Evolutionary conservation across 1,140 invertebrate species (phyloP).

Genomic region (Drosophila sp.): DNA sequence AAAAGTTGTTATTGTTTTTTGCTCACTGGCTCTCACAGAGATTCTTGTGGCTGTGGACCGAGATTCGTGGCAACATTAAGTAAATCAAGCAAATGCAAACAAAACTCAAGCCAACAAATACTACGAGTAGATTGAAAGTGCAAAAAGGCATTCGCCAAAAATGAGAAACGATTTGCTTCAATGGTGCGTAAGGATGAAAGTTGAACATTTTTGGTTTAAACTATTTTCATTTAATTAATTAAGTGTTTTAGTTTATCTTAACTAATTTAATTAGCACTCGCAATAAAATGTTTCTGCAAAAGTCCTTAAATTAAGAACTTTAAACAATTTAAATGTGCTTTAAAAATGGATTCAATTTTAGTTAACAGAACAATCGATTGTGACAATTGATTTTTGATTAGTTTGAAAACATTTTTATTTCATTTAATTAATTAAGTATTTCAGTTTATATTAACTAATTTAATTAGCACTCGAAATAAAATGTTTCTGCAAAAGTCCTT

Average conservation of each 20-base stretch:
- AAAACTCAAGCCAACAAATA: slow-evolving; percentile 14
- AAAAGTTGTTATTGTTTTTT: slow-evolving; percentile 41
- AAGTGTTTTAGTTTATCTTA: neutral
- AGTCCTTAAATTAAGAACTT: too few relatives aligned
- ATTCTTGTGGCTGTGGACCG: slow-evolving; percentile 11
- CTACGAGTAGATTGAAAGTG: neutral
- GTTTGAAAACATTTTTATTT: neutral
- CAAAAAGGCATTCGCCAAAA: neutral
- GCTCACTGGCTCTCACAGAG: slow-evolving; percentile 1
- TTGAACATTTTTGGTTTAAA: neutral
- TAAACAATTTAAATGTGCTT: too few relatives aligned
- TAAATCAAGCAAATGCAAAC: slow-evolving; percentile 24
- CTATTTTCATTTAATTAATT: neutral
- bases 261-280: too few relatives aligned
- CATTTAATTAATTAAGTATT: neutral
- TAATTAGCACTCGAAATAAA: too few relatives aligned
- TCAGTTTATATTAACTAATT: neutral
- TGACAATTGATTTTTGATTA: too few relatives aligned
- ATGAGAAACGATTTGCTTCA: slow-evolving; percentile 1
- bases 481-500: too few relatives aligned
- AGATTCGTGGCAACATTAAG: slow-evolving; percentile 19
- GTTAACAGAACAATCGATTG: too few relatives aligned
- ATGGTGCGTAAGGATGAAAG: neutral
- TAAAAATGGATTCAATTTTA: too few relatives aligned
- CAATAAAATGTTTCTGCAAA: too few relatives aligned